A percentile compares a stretch with the other conserved stretches of the same genome.
Conservation (phyloP, 2,797 vertebrate species). For the Enteromius argenteus region DNA sequence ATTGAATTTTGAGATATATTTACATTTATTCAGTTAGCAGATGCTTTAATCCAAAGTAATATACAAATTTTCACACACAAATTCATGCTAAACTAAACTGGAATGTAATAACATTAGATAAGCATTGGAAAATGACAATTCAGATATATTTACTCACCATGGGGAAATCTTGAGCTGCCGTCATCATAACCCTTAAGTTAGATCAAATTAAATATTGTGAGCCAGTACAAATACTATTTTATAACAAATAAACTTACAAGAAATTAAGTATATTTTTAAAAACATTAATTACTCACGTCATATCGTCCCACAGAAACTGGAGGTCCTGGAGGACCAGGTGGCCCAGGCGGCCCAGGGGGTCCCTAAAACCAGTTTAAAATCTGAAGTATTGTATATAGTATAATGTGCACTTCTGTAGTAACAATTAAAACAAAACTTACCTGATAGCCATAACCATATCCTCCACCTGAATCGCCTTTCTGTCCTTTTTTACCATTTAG, state of each 20-base stretch:
- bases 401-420: background rate
- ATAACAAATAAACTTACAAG: background rate
- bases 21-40: background rate
- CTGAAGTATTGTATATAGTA: background rate
- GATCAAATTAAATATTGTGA: background rate
- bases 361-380: conserved; percentile 38
- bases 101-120: background rate
- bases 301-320: conserved; percentile 41
- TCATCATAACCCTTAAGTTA: conserved; percentile 65
- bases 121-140: conserved; percentile 4
- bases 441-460: conserved; percentile 63
- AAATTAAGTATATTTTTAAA: background rate
- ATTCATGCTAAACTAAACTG: background rate
- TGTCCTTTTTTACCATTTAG: conserved; percentile 89
- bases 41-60: background rate
- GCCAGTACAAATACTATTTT: background rate
- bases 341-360: conserved; percentile 81
- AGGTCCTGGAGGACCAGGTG: conserved; percentile 78
- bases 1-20: background rate
- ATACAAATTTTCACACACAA: background rate
- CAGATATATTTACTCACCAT: conserved; percentile 62
- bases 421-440: conserved; percentile 73
- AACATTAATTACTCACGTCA: conserved; percentile 63
- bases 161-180: conserved; percentile 52
- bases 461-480: conserved; percentile 82